Evolutionary conservation across 1,140 invertebrate species (phyloP).

Genomic region (Druon quercuslanigerum): DNA sequence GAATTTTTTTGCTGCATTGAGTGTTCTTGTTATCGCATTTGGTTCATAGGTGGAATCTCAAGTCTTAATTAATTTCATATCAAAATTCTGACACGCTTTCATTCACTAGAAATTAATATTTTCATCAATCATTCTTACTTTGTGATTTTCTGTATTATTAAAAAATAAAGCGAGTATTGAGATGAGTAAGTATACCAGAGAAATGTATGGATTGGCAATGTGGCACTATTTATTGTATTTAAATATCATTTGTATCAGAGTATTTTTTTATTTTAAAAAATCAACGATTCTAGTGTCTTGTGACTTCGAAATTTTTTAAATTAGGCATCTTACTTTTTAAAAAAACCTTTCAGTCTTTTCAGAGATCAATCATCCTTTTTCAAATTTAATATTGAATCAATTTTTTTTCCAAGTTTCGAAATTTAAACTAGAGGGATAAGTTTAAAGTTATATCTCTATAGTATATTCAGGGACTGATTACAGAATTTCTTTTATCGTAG

Average conservation of each 20-base stretch:
- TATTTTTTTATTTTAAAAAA: slow-evolving; percentile 60
- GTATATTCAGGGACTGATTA: too few species aligned
- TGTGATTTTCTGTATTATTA: not conserved
- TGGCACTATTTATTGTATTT: slow-evolving; percentile 59
- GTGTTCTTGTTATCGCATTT: not conserved
- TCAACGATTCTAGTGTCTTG: not conserved
- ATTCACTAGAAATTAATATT: slow-evolving; percentile 9
- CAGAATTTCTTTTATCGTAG: too few species aligned
- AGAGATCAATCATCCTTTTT: too few species aligned
- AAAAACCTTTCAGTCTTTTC: too few species aligned
- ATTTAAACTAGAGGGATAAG: too few species aligned
- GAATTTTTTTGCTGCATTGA: too few species aligned
- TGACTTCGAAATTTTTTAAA: not conserved
- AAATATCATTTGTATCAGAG: slow-evolving; percentile 61
- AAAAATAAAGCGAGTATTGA: slow-evolving; percentile 29
- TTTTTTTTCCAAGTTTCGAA: too few species aligned
- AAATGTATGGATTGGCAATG: slow-evolving; percentile 53
- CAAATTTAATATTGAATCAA: too few species aligned
- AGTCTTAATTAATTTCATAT: not conserved
- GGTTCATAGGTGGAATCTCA: not conserved
- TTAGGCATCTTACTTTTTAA: too few species aligned
- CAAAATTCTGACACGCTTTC: not conserved
- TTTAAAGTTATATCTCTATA: too few species aligned
- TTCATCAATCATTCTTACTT: not conserved
- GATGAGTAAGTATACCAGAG: slow-evolving; percentile 30